Conservation (phyloP, 2,888 invertebrate genomes). For the Caenorhabditis panamensis region DNA sequence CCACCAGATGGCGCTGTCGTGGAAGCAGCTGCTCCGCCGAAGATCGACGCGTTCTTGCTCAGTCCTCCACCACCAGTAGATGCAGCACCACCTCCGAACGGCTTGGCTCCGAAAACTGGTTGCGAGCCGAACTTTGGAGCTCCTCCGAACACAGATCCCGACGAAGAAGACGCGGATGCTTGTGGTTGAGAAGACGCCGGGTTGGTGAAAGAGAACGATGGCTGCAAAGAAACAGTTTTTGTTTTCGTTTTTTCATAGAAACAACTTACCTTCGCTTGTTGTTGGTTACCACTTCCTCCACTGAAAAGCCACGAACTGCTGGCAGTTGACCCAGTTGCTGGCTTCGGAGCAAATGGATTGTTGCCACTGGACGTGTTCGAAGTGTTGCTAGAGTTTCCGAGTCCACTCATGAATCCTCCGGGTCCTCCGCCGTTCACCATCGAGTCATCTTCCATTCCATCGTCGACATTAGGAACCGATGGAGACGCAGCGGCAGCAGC, state of each 20-base stretch:
- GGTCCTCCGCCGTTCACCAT: conserved; percentile 33
- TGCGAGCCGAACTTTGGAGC: conserved; percentile 53
- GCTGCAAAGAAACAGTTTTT: conserved; percentile 15
- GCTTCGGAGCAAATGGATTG: conserved; percentile 48
- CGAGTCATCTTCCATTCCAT: conserved; percentile 62
- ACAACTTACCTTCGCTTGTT: conserved; percentile 27
- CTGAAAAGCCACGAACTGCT: conserved; percentile 46
- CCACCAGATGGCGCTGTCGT: neutral
- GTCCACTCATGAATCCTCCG: conserved; percentile 58
- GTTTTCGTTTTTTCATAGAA: neutral
- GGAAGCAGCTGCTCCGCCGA: conserved; percentile 33
- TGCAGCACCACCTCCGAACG: conserved; percentile 36
- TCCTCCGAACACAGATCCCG: conserved; percentile 33
- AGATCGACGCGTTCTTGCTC: conserved; percentile 57
- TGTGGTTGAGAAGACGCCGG: conserved; percentile 23
- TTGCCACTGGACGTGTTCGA: neutral
- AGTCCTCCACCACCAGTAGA: conserved; percentile 31
- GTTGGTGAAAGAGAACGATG: conserved; percentile 51
- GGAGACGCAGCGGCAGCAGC: conserved; percentile 20
- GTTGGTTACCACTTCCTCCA: conserved; percentile 11
- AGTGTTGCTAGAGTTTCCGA: conserved; percentile 28
- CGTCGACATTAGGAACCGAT: conserved; percentile 38
- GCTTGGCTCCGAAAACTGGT: conserved; percentile 48
- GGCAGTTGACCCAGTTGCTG: conserved; percentile 11
- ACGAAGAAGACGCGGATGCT: neutral